Evolutionary conservation across 2,888 invertebrate species (phyloP).

Genomic region (Doris montereyensis): DNA sequence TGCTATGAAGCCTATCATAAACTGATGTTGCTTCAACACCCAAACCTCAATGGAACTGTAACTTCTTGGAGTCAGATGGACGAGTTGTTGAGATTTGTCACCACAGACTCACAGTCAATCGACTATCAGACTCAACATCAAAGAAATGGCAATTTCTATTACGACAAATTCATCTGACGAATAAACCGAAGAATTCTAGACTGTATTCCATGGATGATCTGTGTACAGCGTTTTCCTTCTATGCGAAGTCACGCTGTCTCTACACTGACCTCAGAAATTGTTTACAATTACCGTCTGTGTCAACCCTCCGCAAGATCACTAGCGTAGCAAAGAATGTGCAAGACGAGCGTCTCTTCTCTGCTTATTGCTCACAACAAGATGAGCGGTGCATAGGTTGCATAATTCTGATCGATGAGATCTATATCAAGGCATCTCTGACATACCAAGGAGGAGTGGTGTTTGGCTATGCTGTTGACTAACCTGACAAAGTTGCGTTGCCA

Average conservation of each 20-base stretch:
- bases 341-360: background rate
- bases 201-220: background rate
- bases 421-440: slow-evolving; percentile 9
- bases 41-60: background rate
- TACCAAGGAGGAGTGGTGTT: slow-evolving; percentile 10
- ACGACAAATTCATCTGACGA: background rate
- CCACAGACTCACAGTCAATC: background rate
- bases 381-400: background rate
- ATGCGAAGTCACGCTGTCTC: background rate
- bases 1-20: background rate
- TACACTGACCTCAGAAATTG: background rate
- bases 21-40: background rate
- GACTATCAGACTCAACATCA: too few relatives aligned
- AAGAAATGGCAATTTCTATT: background rate
- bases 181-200: background rate
- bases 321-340: background rate
- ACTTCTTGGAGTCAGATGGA: background rate
- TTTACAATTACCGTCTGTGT: slow-evolving; percentile 13
- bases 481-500: background rate
- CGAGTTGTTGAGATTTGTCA: background rate
- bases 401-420: background rate
- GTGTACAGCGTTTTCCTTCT: background rate
- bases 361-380: background rate
- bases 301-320: slow-evolving; percentile 2
- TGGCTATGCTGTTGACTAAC: slow-evolving; percentile 1